These are phyloP conservation scores for Dreissena polymorpha DNA, from an alignment of 1,140 invertebrate genomes.

Conservation along the genomic window DNA sequence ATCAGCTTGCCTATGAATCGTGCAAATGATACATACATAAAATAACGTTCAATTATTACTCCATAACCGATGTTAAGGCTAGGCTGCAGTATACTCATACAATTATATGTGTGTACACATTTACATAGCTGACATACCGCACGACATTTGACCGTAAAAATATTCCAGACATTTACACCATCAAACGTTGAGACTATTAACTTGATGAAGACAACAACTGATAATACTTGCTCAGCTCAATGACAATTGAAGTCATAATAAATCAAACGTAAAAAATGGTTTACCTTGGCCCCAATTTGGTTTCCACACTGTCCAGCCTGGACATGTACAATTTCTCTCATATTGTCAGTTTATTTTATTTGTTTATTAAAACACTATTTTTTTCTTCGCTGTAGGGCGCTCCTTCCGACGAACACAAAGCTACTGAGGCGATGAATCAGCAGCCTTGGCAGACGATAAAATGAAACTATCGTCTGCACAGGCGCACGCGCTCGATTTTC, in stretches of 20 bases:
- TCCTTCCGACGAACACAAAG: too few relatives aligned
- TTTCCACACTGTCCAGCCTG: conserved; percentile 94
- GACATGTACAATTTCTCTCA: conserved; percentile 81
- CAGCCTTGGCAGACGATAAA: background rate
- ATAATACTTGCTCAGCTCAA: background rate
- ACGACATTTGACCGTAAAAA: background rate
- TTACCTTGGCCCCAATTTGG: conserved; percentile 92
- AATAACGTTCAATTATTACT: background rate
- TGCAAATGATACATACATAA: too few relatives aligned
- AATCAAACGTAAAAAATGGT: background rate
- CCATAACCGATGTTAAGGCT: background rate
- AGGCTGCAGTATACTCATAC: background rate
- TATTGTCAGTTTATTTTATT: conserved; percentile 50
- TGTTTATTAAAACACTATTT: too few relatives aligned
- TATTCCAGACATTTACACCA: background rate
- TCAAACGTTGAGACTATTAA: background rate
- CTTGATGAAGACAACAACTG: background rate
- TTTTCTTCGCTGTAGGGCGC: too few relatives aligned
- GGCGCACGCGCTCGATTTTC: background rate
- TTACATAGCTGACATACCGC: background rate
- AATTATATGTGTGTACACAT: background rate
- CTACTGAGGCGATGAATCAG: too few relatives aligned
- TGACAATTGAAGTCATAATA: background rate
- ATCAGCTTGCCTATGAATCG: too few relatives aligned
- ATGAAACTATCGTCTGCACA: background rate